phyloP scores from a whole-genome alignment of 2,888 invertebrate species.

The Andrena hattorfiana region DNA sequence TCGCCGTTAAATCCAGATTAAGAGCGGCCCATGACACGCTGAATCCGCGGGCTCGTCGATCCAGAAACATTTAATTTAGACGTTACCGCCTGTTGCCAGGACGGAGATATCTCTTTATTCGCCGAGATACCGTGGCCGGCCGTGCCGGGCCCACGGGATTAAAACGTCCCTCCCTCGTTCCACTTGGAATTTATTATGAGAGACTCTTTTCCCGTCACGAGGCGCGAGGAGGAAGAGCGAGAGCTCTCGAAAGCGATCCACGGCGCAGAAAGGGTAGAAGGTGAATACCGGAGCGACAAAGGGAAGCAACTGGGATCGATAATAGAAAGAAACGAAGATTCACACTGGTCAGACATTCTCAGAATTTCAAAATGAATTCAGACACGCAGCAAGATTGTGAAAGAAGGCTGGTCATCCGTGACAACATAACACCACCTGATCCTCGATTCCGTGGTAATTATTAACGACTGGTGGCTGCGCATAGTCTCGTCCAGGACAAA shows the following conservation, averaged over 20 bases:
- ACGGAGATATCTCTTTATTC: constrained; percentile 75
- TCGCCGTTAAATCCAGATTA: constrained; percentile 81
- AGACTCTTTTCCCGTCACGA: constrained; percentile 24
- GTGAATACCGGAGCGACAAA: neutral
- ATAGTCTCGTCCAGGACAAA: constrained; percentile 4
- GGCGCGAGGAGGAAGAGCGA: neutral
- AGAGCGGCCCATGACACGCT: constrained; percentile 76
- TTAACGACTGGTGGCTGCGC: too few species aligned
- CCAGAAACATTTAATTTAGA: constrained; percentile 82
- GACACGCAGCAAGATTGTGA: too few species aligned
- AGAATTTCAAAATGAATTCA: too few species aligned
- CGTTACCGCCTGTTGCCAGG: constrained; percentile 76
- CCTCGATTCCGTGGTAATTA: neutral
- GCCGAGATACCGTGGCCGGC: constrained; percentile 41
- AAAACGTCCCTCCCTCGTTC: constrained; percentile 46
- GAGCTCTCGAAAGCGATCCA: neutral
- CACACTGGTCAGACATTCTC: too few species aligned
- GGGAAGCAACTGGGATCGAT: too few species aligned
- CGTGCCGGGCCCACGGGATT: constrained; percentile 57
- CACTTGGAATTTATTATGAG: constrained; percentile 47
- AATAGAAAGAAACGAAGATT: too few species aligned
- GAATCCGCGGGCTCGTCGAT: constrained; percentile 77
- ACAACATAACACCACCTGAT: neutral
- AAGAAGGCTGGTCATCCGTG: too few species aligned
- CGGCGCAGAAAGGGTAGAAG: neutral